phyloP scores from a whole-genome alignment of 2,113 vertebrate genomes.

The Psettodes erumei region DNA sequence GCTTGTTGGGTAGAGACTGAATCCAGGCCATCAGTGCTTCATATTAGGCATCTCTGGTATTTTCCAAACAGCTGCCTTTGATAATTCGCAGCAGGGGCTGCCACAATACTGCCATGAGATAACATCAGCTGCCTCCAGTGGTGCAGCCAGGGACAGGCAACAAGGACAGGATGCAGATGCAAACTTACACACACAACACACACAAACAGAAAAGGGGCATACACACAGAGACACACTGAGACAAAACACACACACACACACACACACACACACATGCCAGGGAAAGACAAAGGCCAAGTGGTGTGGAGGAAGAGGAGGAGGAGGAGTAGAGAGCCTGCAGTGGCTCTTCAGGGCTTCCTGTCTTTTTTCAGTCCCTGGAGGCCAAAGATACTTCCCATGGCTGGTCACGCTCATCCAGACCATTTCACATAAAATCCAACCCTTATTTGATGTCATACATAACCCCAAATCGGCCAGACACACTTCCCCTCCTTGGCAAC shows the following conservation, averaged over 20 bases:
- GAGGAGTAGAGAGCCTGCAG: slow-evolving; percentile 67
- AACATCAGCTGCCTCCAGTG: slow-evolving; percentile 80
- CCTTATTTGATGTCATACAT: slow-evolving; percentile 74
- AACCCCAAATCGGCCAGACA: slow-evolving; percentile 53
- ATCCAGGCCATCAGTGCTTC: slow-evolving; percentile 72
- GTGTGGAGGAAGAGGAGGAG: slow-evolving; percentile 59
- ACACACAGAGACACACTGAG: slow-evolving; percentile 26
- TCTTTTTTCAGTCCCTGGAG: slow-evolving; percentile 59
- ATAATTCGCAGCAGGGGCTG: slow-evolving; percentile 81
- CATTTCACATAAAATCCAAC: slow-evolving; percentile 76
- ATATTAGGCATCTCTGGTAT: slow-evolving; percentile 81
- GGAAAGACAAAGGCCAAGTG: slow-evolving; percentile 75
- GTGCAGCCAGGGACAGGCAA: slow-evolving; percentile 72
- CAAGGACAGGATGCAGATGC: slow-evolving; percentile 76
- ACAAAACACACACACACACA: slow-evolving; percentile 15
- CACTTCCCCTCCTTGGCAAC: slow-evolving; percentile 44
- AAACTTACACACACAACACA: slow-evolving; percentile 34
- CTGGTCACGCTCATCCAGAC: slow-evolving; percentile 73
- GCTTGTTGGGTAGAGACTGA: slow-evolving; percentile 68
- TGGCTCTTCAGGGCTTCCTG: slow-evolving; percentile 71
- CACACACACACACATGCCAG: slow-evolving; percentile 55
- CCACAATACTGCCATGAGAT: slow-evolving; percentile 79
- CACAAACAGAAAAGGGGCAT: too few relatives aligned
- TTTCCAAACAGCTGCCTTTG: slow-evolving; percentile 83
- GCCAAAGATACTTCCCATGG: slow-evolving; percentile 72